These are phyloP conservation scores for Toxonevra muliebris DNA, from an alignment of 2,888 invertebrate genomes.

Conservation along the genomic window DNA sequence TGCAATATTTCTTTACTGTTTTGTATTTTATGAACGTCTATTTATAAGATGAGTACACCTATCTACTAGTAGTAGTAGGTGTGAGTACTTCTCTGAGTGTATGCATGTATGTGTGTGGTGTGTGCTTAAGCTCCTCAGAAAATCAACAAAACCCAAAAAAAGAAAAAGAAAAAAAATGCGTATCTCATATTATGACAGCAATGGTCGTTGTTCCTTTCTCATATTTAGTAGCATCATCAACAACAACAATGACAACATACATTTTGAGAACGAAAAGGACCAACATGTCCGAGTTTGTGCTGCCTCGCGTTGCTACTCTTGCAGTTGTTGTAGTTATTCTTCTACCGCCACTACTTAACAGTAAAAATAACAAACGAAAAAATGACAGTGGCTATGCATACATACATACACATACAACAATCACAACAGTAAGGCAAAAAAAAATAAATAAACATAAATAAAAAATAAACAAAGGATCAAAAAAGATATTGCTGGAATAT, in stretches of 20 bases:
- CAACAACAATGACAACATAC: neutral
- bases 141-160: neutral
- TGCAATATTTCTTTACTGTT: too few relatives aligned
- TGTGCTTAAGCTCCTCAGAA: neutral
- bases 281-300: neutral
- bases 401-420: neutral
- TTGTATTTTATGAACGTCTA: too few relatives aligned
- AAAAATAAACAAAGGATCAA: too few relatives aligned
- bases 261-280: neutral
- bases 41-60: too few relatives aligned
- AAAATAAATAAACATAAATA: too few relatives aligned
- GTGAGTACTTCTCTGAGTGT: too few relatives aligned
- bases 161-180: neutral
- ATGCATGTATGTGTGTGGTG: too few relatives aligned
- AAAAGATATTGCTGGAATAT: too few relatives aligned
- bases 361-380: too few relatives aligned
- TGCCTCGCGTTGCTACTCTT: neutral
- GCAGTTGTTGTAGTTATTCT: neutral
- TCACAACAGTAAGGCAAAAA: too few relatives aligned
- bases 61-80: too few relatives aligned
- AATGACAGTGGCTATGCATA: neutral
- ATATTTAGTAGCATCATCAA: neutral
- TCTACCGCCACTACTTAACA: too few relatives aligned
- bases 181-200: slow-evolving; percentile 6
- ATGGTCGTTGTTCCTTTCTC: neutral